phyloP scores from a whole-genome alignment of 2,113 vertebrate genomes.

The Alectura lathami region DNA sequence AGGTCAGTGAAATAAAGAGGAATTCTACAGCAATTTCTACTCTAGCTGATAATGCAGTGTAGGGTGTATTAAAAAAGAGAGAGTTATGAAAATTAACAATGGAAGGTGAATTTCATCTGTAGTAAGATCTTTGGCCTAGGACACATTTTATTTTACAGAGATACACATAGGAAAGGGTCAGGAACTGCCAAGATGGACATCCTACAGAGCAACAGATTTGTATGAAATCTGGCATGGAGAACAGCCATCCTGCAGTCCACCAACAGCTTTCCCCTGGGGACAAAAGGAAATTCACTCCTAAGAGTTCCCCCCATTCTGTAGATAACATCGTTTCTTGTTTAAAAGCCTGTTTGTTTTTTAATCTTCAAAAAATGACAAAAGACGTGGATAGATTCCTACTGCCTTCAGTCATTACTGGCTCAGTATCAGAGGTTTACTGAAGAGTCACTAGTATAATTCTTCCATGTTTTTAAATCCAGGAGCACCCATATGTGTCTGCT shows the following conservation, averaged over 20 bases:
- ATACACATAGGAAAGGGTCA: background rate
- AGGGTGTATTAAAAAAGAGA: background rate
- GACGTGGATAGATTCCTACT: background rate
- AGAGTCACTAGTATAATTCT: background rate
- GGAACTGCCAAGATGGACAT: background rate
- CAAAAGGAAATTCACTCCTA: background rate
- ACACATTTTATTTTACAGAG: background rate
- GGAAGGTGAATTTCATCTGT: background rate
- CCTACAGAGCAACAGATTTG: background rate
- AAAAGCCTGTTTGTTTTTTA: background rate
- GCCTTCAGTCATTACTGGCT: background rate
- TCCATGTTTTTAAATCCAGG: background rate
- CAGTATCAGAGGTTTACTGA: background rate
- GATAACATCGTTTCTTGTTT: background rate
- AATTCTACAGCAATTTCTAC: background rate
- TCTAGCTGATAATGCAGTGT: background rate
- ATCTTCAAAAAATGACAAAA: background rate
- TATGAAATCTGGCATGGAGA: background rate
- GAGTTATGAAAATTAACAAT: background rate
- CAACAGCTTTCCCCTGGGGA: background rate
- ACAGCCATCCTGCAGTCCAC: background rate
- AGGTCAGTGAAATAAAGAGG: background rate
- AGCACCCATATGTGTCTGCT: background rate
- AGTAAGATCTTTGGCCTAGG: background rate
- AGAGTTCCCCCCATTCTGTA: fast-evolving